Conservation (phyloP, 2,797 vertebrate species). For the Sebastes itinus region DNA sequence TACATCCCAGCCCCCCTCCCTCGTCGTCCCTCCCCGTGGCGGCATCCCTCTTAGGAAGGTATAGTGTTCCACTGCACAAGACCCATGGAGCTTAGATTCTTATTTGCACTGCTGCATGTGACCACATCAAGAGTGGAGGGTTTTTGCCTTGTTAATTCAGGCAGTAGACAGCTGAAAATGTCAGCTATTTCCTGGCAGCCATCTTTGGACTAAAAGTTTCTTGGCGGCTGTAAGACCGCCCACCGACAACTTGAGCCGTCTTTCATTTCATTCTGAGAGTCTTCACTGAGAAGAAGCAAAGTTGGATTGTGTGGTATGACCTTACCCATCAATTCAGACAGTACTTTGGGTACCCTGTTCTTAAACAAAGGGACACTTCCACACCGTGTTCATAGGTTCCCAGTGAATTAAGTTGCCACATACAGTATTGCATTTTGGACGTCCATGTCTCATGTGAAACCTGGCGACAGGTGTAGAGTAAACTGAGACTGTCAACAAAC, state of each 20-base stretch:
- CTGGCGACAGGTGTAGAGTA: not conserved
- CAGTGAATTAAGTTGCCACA: not conserved
- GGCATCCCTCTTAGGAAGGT: not conserved
- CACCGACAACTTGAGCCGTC: not conserved
- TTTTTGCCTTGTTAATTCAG: not conserved
- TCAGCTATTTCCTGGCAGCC: not conserved
- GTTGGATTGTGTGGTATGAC: not conserved
- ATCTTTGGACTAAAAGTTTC: not conserved
- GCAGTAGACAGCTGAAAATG: not conserved
- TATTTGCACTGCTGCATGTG: slow-evolving; percentile 13
- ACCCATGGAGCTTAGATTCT: not conserved
- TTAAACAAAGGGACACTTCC: not conserved
- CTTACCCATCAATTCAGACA: not conserved
- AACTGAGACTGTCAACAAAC: not conserved
- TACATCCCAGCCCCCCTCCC: not conserved
- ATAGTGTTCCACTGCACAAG: not conserved
- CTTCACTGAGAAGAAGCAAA: not conserved
- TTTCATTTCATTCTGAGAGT: not conserved
- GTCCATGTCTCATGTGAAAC: too few species aligned
- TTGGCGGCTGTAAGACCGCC: not conserved
- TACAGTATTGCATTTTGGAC: not conserved
- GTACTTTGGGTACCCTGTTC: not conserved
- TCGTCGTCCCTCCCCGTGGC: not conserved
- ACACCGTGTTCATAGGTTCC: not conserved
- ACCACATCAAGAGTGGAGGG: not conserved